Base-by-base conservation (phyloP, 2,888 invertebrate genomes). In the Parnassius smintheus region DNA sequence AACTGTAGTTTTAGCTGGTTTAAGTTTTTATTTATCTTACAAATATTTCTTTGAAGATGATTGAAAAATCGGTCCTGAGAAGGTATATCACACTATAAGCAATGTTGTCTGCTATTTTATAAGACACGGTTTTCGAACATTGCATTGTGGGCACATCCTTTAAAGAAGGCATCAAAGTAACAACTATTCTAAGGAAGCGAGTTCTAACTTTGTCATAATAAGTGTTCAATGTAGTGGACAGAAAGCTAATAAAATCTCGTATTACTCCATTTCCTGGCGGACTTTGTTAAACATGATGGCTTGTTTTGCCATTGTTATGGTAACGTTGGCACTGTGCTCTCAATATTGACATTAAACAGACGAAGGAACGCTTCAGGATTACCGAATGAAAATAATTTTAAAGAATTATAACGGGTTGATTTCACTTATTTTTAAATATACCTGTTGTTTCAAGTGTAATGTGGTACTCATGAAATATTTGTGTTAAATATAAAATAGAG, bases 221-320 rank as follows among this genome's bases (percentile, higher is more conserved):
- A 55, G 45, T 22, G 45, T 11, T 55, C 11, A 55, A 55, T 45
- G 42, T 44, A 55, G 55, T 55, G 55, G 55, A 55, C 55, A 55
- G 55, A 55, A 55, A 55, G 55, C 11, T 55, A 55, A 55, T 55
- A 55, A 55, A 55, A 55, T 18, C 55, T 42, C 45, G 45, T 53
- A 41, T n/a, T 53, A 42, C 13, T 55, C 10, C 22, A 45, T 55
- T 55, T 55, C 55, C 45, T 22, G 13, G 45, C 44, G 18, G 53
- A 25, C 51, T 51, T 12, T 49, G 49, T 49, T 9, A 49, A 49
- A 49, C 9, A 9, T 1, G 49, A 13, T 8, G 9, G 13, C 9
- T 12, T 18, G 9, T 49, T 49, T 18, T 13, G 2, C 12, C 18
- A 49, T 49, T 49, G 13, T 18, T 49, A 49, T 18, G 2, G 18